Evolutionary conservation across 2,888 invertebrate species (phyloP), one percentile per base, ranked within the genome.

Genomic region (Rhamnusium bicolor): DNA sequence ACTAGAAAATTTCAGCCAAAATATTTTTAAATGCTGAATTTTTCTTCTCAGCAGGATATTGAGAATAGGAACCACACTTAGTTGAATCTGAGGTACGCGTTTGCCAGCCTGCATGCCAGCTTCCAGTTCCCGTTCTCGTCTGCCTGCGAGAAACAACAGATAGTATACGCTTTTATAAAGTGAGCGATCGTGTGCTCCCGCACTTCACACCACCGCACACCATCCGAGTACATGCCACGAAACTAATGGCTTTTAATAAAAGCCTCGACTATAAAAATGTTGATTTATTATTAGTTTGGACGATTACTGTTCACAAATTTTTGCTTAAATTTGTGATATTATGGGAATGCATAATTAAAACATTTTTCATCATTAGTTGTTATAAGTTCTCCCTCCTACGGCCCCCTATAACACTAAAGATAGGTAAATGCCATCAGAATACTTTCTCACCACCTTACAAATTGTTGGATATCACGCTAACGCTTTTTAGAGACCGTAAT

Each of bases 241-340:
- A 87, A 87, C 87, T 87, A 88, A 88, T 88, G 87, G 87, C 86
- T 88, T 87, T 88, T 88, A 88, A 88, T 88, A 88, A 88, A 88
- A 88, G 87, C 86, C 83, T 75, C 82, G 86, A 86, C 88, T 86
- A 88, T 88, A 88, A 88, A 88, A 88, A 87, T 88, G 86, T 86
- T 88, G 87, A 88, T 88, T 88, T 88, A 88, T 87, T 87, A 85
- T 85, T 85, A 86, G 86, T 86, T 86, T 85, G 85, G 85, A 83
- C 85, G 85, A 87, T 87, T 87, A 87, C 85, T 84, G 85, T 85
- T 86, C 85, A 84, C 87, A 87, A 87, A 87, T 87, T 87, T 87
- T 86, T 86, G 80, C 84, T 81, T 84, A 78, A 85, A 86, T 84
- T 81, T 83, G 79, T 84, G 83, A 84, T 84, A 85, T 84, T 84